These are phyloP conservation scores for Leptatherina wallacei DNA, from an alignment of 2,797 vertebrate species.

Conservation along the genomic window DNA sequence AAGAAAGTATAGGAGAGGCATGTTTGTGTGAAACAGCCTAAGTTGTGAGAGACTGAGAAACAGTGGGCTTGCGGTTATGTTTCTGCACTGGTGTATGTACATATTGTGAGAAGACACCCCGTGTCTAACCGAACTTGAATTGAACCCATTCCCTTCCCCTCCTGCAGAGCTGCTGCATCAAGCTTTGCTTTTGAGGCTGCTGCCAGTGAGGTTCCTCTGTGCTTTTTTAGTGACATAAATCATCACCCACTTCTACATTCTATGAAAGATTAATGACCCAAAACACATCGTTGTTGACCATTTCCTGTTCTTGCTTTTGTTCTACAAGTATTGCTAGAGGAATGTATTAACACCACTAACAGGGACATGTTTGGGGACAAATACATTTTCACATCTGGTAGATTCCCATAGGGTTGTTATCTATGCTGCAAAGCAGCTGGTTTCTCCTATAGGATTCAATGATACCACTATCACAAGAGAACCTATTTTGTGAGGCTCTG, in stretches of 20 bases:
- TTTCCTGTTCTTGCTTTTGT: neutral
- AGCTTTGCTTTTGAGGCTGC: conserved; percentile 52
- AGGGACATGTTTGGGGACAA: neutral
- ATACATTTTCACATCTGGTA: neutral
- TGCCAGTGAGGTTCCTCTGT: conserved; percentile 35
- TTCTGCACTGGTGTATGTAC: neutral
- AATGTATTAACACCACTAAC: neutral
- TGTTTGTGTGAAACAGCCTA: conserved; percentile 24
- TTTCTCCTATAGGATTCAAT: neutral
- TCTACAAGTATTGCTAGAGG: neutral
- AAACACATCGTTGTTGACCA: neutral
- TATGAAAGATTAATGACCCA: neutral
- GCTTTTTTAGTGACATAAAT: neutral
- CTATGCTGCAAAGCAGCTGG: neutral
- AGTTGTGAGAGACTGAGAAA: conserved; percentile 6
- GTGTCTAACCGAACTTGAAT: conserved; percentile 47
- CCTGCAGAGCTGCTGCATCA: conserved; percentile 46
- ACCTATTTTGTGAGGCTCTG: neutral
- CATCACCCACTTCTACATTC: neutral
- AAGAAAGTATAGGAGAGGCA: conserved; percentile 12
- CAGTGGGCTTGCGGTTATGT: conserved; percentile 4
- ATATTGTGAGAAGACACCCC: conserved; percentile 16
- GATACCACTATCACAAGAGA: neutral
- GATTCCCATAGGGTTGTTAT: too few species aligned
- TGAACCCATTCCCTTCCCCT: conserved; percentile 32